These are phyloP conservation scores for Drosophila multiciliata DNA, from an alignment of 2,888 invertebrate genomes.

Conservation along the genomic window DNA sequence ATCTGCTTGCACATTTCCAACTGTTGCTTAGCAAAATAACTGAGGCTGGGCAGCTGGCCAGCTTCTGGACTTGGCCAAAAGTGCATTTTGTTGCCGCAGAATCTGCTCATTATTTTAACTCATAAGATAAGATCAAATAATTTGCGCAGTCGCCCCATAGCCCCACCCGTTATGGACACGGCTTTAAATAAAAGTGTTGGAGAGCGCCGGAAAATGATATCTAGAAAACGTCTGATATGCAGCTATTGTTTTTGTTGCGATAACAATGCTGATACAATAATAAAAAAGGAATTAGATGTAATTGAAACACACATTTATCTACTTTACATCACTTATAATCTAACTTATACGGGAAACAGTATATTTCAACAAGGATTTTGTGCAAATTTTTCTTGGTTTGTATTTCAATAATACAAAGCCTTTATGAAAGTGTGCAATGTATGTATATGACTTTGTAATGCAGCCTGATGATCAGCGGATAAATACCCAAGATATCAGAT, in stretches of 20 bases:
- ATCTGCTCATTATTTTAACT: neutral
- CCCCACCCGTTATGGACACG: too few relatives aligned
- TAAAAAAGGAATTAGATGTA: neutral
- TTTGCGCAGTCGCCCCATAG: too few relatives aligned
- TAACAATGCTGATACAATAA: neutral
- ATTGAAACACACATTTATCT: neutral
- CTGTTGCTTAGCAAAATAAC: conserved; percentile 60
- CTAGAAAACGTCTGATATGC: neutral
- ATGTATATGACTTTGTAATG: neutral
- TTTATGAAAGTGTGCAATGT: neutral
- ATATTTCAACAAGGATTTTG: neutral
- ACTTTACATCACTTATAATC: neutral
- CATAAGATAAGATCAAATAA: neutral
- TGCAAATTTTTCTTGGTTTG: neutral
- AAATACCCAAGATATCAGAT: neutral
- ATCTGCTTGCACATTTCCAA: conserved; percentile 59
- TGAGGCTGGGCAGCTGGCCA: neutral
- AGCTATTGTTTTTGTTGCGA: neutral
- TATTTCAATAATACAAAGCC: conserved; percentile 5
- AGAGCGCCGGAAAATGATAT: neutral
- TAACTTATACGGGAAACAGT: neutral
- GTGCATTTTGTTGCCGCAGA: neutral
- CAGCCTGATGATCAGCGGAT: neutral
- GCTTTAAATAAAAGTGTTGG: neutral
- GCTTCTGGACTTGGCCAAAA: neutral